Evolutionary conservation across 2,797 vertebrate genomes (phyloP), one percentile per base, ranked within the genome.

Genomic region (Amphiprion clarkii): DNA sequence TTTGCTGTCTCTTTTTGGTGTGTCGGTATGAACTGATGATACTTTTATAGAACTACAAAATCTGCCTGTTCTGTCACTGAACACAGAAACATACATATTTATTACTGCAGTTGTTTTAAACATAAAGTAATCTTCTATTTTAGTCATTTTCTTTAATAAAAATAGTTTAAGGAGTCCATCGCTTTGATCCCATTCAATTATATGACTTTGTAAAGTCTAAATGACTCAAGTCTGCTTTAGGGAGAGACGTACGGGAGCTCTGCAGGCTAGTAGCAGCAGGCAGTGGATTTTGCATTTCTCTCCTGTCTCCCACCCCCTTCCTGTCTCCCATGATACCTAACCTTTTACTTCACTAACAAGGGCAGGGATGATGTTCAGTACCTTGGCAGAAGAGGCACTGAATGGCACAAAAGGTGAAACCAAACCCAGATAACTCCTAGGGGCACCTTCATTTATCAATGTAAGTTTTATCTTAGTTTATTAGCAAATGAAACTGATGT

Each of bases 321-420:
- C 65, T 66, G 59, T 53, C 59, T 82, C 81, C 68, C 56, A 1
- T 72, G 77, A 82, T 69, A 56, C 57, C 16, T 1, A 16, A 83
- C 82, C 76, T 83, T 84, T 81, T 52, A 54, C 76, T 80, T 51
- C 64, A 64, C 25, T 44, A 76, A 71, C 65, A 74, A 58, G 60
- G 71, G 78, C 55, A 48, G 21, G 54, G 25, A 36, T 66, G 71
- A 67, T 71, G 66, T 49, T 40, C 67, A 40, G 44, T 25, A 9
- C 29, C 33, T 68, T 46, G 48, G 62, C 59, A 75, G 72, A 36
- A 49, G 58, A 63, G 60, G 16, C 31, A 40, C 21, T 12, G 46
- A 46, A 57, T 27, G n/a, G 49, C 29, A 76, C 55, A 68, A 39
- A 53, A 66, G 36, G 33, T 65, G 42, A 71, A 71, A 62, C 33